Conservation (phyloP, 2,888 invertebrate genomes). For the Phorcus lineatus region DNA sequence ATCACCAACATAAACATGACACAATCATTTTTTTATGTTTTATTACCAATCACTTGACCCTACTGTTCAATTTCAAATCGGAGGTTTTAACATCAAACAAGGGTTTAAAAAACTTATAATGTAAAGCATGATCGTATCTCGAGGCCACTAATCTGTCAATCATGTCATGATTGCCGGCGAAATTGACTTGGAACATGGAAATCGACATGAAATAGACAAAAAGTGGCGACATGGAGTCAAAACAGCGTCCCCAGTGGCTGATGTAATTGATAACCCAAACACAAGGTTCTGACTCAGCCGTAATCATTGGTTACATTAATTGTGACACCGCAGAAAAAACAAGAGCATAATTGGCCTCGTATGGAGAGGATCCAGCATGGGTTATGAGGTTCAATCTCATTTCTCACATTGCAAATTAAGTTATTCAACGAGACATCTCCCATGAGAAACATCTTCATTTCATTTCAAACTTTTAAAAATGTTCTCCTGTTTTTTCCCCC, state of each 20-base stretch:
- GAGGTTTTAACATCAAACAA: too few species aligned
- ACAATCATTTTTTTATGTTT: too few species aligned
- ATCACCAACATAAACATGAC: too few species aligned
- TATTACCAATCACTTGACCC: too few species aligned
- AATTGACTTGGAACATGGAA: too few species aligned
- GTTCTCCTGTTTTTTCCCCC: too few species aligned
- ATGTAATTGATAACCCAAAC: neutral
- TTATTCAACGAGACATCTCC: neutral
- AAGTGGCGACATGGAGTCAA: neutral
- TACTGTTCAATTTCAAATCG: too few species aligned
- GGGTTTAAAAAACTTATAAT: too few species aligned
- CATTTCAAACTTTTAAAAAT: neutral
- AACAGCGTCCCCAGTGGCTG: neutral
- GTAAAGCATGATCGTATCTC: too few species aligned
- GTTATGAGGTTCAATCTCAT: conserved; percentile 7
- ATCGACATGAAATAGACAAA: neutral
- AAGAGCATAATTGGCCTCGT: neutral
- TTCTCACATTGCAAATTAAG: neutral
- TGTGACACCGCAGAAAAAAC: conserved; percentile 1
- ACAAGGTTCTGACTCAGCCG: neutral
- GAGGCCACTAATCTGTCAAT: too few species aligned
- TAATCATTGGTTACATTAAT: neutral
- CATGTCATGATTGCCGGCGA: too few species aligned
- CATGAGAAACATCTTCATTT: neutral
- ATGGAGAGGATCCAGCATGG: neutral